These are phyloP conservation scores for Lepidurus couesii DNA, from an alignment of 1,140 invertebrate species.

Conservation along the genomic window DNA sequence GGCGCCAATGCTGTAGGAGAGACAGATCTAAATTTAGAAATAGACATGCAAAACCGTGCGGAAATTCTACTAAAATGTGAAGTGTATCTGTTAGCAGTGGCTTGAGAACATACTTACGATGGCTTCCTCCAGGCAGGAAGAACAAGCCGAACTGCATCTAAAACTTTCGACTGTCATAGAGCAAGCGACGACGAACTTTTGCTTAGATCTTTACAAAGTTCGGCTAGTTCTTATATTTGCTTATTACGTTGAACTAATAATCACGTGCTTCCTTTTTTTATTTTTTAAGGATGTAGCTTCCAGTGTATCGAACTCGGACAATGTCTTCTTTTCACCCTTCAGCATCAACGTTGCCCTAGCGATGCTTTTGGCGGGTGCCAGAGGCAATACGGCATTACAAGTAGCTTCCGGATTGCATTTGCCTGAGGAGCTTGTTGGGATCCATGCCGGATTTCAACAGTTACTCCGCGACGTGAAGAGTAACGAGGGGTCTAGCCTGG, in stretches of 20 bases:
- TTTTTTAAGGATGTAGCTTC: neutral
- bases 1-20: too few relatives aligned
- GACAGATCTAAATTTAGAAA: too few relatives aligned
- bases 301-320: constrained; percentile 43
- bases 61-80: too few relatives aligned
- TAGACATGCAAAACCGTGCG: too few relatives aligned
- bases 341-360: constrained; percentile 59
- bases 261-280: neutral
- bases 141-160: neutral
- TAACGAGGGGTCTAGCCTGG: constrained; percentile 48
- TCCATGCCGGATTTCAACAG: neutral
- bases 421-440: constrained; percentile 34
- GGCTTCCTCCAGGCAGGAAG: neutral
- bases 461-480: neutral
- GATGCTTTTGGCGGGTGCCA: constrained; percentile 58
- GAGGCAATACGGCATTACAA: constrained; percentile 52
- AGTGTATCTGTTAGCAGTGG: too few relatives aligned
- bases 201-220: neutral
- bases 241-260: neutral
- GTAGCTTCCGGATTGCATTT: constrained; percentile 54
- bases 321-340: constrained; percentile 60
- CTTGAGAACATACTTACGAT: neutral
- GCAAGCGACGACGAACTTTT: neutral
- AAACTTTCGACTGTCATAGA: neutral
- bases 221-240: neutral